A percentile compares a stretch with the other conserved stretches of the same genome.
These are phyloP conservation scores for Nemapogon koenigi DNA, from an alignment of 2,888 invertebrate species.

Conservation along the genomic window DNA sequence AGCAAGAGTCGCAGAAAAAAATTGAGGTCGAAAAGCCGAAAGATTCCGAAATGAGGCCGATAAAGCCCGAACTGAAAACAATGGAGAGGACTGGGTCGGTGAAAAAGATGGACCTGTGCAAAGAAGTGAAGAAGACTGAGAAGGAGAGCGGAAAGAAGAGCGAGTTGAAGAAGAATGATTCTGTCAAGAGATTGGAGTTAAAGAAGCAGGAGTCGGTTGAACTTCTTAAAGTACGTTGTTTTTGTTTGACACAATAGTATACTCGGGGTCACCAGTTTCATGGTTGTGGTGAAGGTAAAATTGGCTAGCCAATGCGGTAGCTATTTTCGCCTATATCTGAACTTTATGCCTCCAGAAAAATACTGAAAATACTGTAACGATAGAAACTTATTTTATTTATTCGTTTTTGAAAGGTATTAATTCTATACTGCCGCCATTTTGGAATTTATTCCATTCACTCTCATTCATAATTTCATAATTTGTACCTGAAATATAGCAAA, in stretches of 20 bases:
- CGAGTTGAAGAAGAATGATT: constrained; percentile 21
- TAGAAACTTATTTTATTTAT: too few relatives aligned
- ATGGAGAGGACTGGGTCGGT: constrained; percentile 38
- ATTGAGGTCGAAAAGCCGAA: constrained; percentile 17
- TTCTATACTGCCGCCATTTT: too few relatives aligned
- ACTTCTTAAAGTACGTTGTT: constrained; percentile 38
- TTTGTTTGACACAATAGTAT: too few relatives aligned
- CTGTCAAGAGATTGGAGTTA: constrained; percentile 25
- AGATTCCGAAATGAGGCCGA: not conserved
- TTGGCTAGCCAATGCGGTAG: too few relatives aligned
- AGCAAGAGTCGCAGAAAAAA: constrained; percentile 23
- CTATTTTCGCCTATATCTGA: too few relatives aligned
- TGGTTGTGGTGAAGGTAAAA: not conserved
- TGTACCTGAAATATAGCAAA: too few relatives aligned
- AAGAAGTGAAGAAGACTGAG: constrained; percentile 18
- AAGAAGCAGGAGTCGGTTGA: constrained; percentile 44
- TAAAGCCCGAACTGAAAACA: constrained; percentile 1
- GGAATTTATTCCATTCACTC: too few relatives aligned
- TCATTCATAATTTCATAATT: too few relatives aligned
- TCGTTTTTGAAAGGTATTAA: too few relatives aligned
- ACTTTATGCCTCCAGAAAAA: too few relatives aligned
- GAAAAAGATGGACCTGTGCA: constrained; percentile 28
- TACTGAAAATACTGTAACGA: too few relatives aligned
- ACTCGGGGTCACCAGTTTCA: too few relatives aligned
- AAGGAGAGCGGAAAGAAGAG: constrained; percentile 16